These are phyloP conservation scores for Tetragonula clypearis DNA, from an alignment of 1,140 invertebrate genomes.

Conservation along the genomic window DNA sequence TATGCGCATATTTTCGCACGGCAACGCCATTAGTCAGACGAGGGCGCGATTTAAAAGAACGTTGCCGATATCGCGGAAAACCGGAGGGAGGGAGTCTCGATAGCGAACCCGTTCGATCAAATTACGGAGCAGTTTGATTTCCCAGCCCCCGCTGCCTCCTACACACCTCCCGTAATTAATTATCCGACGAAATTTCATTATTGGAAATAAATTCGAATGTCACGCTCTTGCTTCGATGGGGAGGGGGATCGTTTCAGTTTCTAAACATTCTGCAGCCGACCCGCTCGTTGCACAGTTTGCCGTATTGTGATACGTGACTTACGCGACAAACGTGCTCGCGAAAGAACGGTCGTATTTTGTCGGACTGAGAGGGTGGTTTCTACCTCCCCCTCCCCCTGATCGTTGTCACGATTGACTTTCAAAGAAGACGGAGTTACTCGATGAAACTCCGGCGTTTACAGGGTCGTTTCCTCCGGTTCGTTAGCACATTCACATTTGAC, in stretches of 20 bases:
- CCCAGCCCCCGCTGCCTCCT: neutral
- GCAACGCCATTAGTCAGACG: slow-evolving; percentile 23
- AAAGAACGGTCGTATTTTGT: neutral
- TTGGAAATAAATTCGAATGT: slow-evolving; percentile 37
- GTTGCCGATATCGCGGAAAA: neutral
- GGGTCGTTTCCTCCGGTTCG: neutral
- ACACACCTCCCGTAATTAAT: slow-evolving; percentile 20
- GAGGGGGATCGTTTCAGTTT: neutral
- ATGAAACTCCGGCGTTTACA: neutral
- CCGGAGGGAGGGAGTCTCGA: neutral
- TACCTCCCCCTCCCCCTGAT: neutral
- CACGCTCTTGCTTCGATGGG: neutral
- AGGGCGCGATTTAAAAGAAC: slow-evolving; percentile 28
- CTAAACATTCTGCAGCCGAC: neutral
- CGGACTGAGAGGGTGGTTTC: neutral
- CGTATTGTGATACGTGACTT: neutral
- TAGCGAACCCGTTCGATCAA: slow-evolving; percentile 3
- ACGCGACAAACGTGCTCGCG: neutral
- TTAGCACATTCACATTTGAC: neutral
- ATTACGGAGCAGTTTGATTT: slow-evolving; percentile 36
- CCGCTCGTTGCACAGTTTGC: no score
- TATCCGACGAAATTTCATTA: slow-evolving; percentile 41
- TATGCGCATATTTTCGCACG: slow-evolving; percentile 24
- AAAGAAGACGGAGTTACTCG: neutral
- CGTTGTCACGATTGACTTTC: neutral